Evolutionary conservation across 2,888 invertebrate genomes (phyloP), one percentile per base, ranked within the genome.

Genomic region (Trypoxylon attenuatum): DNA sequence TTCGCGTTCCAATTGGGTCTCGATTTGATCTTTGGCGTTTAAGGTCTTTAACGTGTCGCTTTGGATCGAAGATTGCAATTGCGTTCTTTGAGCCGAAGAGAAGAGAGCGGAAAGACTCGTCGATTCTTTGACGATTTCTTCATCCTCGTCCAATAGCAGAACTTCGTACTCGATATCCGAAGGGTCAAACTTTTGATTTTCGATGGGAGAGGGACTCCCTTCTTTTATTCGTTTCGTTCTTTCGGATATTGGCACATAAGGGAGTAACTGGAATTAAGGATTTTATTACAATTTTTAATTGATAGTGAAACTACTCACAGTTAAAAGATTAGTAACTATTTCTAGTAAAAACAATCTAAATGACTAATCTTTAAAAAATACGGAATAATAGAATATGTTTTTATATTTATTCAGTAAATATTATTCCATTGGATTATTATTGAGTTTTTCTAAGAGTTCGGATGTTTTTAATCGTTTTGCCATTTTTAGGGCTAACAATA

Each of bases 1-100:
- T 84, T 92, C 91, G 5, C 81, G 81, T 84, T 92, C 92, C 76
- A 90, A 88, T 0, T 87, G 76, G 0, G 90, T 89, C 25, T 88
- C 87, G 19, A 83, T 83, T 16, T 87, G 80, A 49, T 90, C 80
- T 61, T 85, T 75, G 76, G 16, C 16, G 5, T 53, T 56, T 1
- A 64, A 39, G 22, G 5, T 49, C 18, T 42, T 27, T 8, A 64
- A 21, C 27, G 58, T 8, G 5, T 68, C 55, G 2, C 13, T 50
- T 13, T 56, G 77, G 65, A 23, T 33, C 38, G 54, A 57, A 52
- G 23, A 56, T n/a, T 69, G 71, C 15, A 69, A 58, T 21, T 76
- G 74, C 1, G 78, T 45, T 59, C 65, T 72, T 8, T 52, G 80
- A 43, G 53, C 39, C 8, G 33, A 18, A 6, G 49, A 59, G 8